Evolutionary conservation across 2,888 invertebrate genomes (phyloP), one percentile per base, ranked within the genome.

Genomic region (Scaeva pyrastri): DNA sequence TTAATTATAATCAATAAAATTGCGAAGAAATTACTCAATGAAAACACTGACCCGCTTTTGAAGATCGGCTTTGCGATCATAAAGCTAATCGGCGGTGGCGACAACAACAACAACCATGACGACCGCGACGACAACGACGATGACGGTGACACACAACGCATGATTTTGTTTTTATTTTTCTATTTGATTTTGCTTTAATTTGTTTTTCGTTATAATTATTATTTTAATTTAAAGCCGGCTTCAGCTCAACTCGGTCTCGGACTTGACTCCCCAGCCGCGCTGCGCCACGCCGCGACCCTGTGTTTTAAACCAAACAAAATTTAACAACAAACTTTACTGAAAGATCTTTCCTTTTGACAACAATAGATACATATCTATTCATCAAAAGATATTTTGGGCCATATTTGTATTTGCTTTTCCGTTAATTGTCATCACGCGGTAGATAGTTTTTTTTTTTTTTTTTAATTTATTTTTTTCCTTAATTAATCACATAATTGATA

Each of bases 1-100:
- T 82, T 82, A 82, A 86, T 62, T 58, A 86, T 64, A 78, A 86
- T 70, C 68, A 86, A 19, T 36, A 70, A 74, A 64, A 82, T 73
- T 70, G 62, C 77, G 21, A 86, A 74, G 70, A 77, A 82, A 77
- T 31, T 81, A 72, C 73, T 81, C 70, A 72, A 55, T 56, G 52
- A 48, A 64, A 74, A 71, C 74, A 55, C 60, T 58, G 66, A 52
- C 48, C 50, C 74, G 75, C 60, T 74, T 66, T 70, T 73, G 41
- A 71, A 36, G 66, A 68, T 76, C 68, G 50, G 58, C 60, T 71
- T 72, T 1, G 16, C 23, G 19, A 70, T 72, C 45, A 68, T 52
- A 52, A 75, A 71, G 26, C 60, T 56, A 11, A 45, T 62, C 70
- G 31, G 16, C 31, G 31, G 8, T 23, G 26, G 23, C 21, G n/a